phyloP scores from a whole-genome alignment of 1,140 invertebrate genomes.

The Anastrepha obliqua region DNA sequence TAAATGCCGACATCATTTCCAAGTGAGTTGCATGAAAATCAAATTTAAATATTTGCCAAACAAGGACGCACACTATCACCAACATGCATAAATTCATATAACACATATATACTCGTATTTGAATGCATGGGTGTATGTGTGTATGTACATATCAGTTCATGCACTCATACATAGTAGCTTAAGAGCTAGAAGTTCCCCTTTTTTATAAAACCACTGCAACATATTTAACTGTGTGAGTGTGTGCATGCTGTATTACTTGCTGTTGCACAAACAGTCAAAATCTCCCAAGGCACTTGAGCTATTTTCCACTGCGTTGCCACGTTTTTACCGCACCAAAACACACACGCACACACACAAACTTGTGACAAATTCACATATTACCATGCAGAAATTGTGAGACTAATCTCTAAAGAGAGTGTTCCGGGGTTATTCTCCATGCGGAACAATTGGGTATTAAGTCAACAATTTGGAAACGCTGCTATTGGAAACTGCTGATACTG shows the following conservation, averaged over 20 bases:
- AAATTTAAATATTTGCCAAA: conserved; percentile 49
- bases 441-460: no score
- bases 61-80: not conserved
- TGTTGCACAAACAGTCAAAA: conserved; percentile 42
- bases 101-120: not conserved
- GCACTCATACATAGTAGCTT: conserved; percentile 31
- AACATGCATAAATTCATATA: not conserved
- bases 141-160: not conserved
- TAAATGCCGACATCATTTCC: conserved; percentile 52
- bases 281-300: conserved; percentile 48
- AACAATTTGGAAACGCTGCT: no score
- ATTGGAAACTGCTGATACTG: no score
- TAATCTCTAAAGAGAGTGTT: no score
- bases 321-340: not conserved
- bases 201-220: conserved; percentile 19
- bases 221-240: conserved; percentile 4
- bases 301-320: conserved; percentile 47
- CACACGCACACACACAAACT: not conserved
- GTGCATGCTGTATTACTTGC: not conserved
- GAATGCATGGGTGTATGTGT: not conserved
- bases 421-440: no score
- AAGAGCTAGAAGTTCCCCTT: conserved; percentile 33
- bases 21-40: conserved; percentile 47
- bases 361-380: not conserved
- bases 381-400: no score